Evolutionary conservation across 1,140 invertebrate genomes (phyloP), one percentile per base, ranked within the genome.

Genomic region (Dinothrombium tinctorium): DNA sequence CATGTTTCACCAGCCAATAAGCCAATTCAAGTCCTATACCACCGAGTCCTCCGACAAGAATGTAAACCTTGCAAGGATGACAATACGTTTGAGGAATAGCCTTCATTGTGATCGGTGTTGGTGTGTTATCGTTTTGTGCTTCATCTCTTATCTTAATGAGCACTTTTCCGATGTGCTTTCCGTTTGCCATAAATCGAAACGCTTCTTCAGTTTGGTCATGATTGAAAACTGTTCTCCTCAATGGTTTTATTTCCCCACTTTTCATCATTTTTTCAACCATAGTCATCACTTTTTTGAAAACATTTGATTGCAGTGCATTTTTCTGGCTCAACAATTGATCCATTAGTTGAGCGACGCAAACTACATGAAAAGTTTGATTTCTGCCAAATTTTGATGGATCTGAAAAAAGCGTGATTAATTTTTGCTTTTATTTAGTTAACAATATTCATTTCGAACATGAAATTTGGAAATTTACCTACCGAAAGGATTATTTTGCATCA

Each of bases 161-260:
- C 11, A 95, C 86, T 66, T 94, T 95, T 50, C 87, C 87, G 45
- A 92, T 87, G 57, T 95, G 87, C 61, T 84, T 87, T 29, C 87
- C 87, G 2, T 79, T 74, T 14, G 84, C 84, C 82, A 95, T 92
- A 55, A 70, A 94, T 46, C 72, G 66, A 65, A 92, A 92, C 3
- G 83, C 84, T 55, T 82, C 74, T 58, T 94, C 86, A n/a, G 83
- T 68, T 59, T 89, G 73, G 44, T 74, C 67, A 50, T 77, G 73
- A 15, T 67, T 61, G 55, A 81, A 95, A 0, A 84, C 71, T 2
- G 76, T 82, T 8, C 68, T 61, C 2, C 75, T 73, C 6, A 95
- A 58, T 1, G 87, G 87, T 33, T 67, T 63, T 0, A 96, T 81
- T 25, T 76, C 79, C 4, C 86, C 86, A 45, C 56, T 69, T 41